These are phyloP conservation scores for Scaptomyza graminum DNA, from an alignment of 1,140 invertebrate species.

Conservation along the genomic window DNA sequence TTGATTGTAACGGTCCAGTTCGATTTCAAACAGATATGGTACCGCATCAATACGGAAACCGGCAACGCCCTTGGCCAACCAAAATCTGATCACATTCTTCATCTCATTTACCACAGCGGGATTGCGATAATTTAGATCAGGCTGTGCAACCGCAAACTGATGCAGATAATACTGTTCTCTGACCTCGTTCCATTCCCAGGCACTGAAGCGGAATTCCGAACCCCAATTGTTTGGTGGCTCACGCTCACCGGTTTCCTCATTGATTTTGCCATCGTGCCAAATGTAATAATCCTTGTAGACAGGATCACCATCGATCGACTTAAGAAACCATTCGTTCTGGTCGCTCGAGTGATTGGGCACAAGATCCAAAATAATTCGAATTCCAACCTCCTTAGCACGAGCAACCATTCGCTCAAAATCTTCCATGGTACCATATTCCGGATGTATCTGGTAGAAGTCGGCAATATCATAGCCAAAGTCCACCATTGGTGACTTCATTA, in stretches of 20 bases:
- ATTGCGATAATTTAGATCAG: slow-evolving; percentile 89
- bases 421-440: slow-evolving; percentile 88
- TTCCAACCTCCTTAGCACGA: slow-evolving; percentile 85
- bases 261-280: slow-evolving; percentile 86
- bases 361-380: slow-evolving; percentile 88
- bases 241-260: slow-evolving; percentile 69
- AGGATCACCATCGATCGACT: slow-evolving; percentile 85
- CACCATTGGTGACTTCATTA: slow-evolving; percentile 88
- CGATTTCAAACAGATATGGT: slow-evolving; percentile 86
- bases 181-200: slow-evolving; percentile 85
- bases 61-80: slow-evolving; percentile 89
- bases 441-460: slow-evolving; percentile 90
- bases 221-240: slow-evolving; percentile 86
- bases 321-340: slow-evolving; percentile 89
- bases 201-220: slow-evolving; percentile 79
- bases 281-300: slow-evolving; percentile 89
- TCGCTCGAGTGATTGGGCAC: slow-evolving; percentile 91
- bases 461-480: slow-evolving; percentile 91
- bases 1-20: slow-evolving; percentile 84
- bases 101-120: slow-evolving; percentile 85
- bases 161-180: slow-evolving; percentile 87
- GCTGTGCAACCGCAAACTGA: slow-evolving; percentile 87
- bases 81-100: slow-evolving; percentile 87
- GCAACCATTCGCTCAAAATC: slow-evolving; percentile 88
- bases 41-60: slow-evolving; percentile 89